phyloP scores from a whole-genome alignment of 2,113 vertebrate species.

The Tachuris rubrigastra region DNA sequence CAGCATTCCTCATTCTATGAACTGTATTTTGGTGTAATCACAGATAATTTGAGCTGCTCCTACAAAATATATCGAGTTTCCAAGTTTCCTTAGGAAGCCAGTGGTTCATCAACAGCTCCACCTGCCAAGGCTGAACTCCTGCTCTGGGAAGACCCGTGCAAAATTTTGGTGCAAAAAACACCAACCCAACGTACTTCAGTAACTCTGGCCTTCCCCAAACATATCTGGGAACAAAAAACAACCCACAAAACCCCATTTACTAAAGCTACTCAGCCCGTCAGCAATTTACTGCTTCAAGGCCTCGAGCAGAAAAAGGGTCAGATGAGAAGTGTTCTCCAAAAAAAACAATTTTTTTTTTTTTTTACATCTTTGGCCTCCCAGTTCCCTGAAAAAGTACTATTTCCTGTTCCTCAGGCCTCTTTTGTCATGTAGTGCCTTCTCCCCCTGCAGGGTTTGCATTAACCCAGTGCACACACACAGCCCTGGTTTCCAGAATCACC shows the following conservation, averaged over 20 bases:
- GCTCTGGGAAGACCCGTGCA: neutral
- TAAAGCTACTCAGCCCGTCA: neutral
- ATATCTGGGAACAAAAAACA: neutral
- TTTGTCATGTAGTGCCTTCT: neutral
- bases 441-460: neutral
- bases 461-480: too few species aligned
- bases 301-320: neutral
- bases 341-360: neutral
- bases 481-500: too few species aligned
- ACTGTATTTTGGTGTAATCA: fast-evolving
- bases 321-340: neutral
- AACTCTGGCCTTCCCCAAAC: fast-evolving
- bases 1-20: fast-evolving
- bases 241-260: neutral
- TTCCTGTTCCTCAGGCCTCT: neutral
- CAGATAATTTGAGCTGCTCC: neutral
- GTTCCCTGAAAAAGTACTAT: neutral
- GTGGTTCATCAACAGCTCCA: neutral
- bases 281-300: neutral
- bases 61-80: fast-evolving
- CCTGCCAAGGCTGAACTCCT: neutral
- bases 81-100: neutral
- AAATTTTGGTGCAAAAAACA: neutral
- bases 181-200: fast-evolving
- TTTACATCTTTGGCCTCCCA: neutral